These are phyloP conservation scores for Lepidochrysops patricia DNA, from an alignment of 2,888 invertebrate species.

Conservation along the genomic window DNA sequence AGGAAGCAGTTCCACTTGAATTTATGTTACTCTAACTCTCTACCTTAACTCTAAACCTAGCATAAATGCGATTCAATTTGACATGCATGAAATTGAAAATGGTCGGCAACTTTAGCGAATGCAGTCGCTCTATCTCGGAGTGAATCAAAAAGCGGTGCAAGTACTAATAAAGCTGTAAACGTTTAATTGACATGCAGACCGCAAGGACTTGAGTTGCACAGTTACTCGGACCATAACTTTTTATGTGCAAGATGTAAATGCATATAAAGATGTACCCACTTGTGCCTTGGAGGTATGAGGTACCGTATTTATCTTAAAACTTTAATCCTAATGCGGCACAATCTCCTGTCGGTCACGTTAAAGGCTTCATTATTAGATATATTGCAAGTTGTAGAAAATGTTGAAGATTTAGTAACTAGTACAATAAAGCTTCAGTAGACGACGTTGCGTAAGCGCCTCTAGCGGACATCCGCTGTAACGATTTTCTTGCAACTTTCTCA, in stretches of 20 bases:
- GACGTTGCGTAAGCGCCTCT: no score
- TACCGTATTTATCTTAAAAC: not conserved
- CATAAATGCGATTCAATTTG: not conserved
- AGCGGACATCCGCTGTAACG: no score
- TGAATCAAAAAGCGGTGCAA: not conserved
- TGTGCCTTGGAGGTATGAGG: not conserved
- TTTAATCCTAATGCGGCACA: not conserved
- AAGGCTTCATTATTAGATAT: not conserved
- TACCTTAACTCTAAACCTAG: not conserved
- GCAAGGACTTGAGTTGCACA: not conserved
- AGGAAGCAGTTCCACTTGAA: not conserved
- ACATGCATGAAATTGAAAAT: not conserved
- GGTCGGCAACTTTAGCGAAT: not conserved
- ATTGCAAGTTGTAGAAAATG: no score
- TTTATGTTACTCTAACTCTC: no score
- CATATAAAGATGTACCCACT: not conserved
- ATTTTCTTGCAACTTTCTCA: no score
- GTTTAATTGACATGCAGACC: constrained; percentile 3
- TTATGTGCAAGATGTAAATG: not conserved
- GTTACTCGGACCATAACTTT: not conserved
- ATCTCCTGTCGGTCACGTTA: not conserved
- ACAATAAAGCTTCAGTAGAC: no score
- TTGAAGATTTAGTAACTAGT: no score
- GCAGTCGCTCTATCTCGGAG: not conserved
- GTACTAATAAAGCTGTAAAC: not conserved